Percentiles rank a stretch among this genome's conserved stretches.
These are phyloP conservation scores for Eulimnadia texana DNA, from an alignment of 1,140 invertebrate genomes.

Conservation along the genomic window DNA sequence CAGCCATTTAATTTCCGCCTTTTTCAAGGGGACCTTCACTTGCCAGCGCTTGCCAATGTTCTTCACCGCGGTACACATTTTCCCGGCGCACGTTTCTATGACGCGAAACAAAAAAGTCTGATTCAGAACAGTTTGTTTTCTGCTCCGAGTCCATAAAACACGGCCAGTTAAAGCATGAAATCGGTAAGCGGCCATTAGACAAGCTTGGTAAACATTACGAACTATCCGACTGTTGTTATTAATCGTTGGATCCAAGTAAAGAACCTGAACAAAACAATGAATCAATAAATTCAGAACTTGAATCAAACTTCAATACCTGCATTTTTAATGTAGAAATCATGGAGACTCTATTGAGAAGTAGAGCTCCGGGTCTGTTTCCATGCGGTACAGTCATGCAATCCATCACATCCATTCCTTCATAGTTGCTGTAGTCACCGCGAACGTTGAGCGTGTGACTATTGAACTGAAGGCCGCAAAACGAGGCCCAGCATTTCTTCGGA, in stretches of 20 bases:
- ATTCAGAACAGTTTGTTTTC: background rate
- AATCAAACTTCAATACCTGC: background rate
- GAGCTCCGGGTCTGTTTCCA: background rate
- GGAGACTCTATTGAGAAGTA: background rate
- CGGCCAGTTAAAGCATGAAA: slow-evolving; percentile 4
- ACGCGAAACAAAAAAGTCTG: background rate
- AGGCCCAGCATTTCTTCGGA: background rate
- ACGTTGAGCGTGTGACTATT: background rate
- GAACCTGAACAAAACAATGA: background rate
- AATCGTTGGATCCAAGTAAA: slow-evolving; percentile 1
- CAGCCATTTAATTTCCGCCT: background rate
- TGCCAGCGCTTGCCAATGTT: background rate
- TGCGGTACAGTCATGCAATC: background rate
- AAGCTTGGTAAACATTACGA: background rate
- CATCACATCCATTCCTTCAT: slow-evolving; percentile 5
- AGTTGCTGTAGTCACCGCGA: slow-evolving; percentile 8
- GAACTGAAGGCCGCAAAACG: slow-evolving; percentile 6
- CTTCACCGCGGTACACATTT: background rate
- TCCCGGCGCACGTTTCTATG: background rate
- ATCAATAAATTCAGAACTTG: background rate
- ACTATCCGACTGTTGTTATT: background rate
- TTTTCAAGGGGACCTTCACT: background rate
- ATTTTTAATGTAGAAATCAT: slow-evolving; percentile 9
- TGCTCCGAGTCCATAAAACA: background rate
- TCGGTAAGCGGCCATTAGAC: slow-evolving; percentile 7